phyloP scores from a whole-genome alignment of 2,888 invertebrate species.

The Drosophila mettleri region DNA sequence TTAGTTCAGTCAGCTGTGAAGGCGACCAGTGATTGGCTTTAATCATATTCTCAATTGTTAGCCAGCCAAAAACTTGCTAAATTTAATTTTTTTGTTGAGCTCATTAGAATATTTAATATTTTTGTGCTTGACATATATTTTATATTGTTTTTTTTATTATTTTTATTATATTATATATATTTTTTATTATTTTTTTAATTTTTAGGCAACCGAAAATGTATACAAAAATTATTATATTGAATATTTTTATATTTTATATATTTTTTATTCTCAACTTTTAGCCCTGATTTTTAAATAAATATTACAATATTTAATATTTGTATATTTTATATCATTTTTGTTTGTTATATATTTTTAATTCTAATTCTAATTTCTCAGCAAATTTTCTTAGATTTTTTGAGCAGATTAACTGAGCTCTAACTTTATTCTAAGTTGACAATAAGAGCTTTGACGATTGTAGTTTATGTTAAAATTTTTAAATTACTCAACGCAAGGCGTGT shows the following conservation, averaged over 20 bases:
- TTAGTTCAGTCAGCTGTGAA: slow-evolving; percentile 42
- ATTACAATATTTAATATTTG: neutral
- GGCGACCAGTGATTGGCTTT: slow-evolving; percentile 16
- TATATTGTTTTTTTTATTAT: no score
- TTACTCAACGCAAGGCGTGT: no score
- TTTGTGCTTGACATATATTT: no score
- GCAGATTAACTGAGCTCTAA: neutral
- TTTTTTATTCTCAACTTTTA: no score
- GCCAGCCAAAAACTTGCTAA: neutral
- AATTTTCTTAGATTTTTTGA: neutral
- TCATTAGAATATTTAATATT: neutral
- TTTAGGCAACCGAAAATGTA: no score
- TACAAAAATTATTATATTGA: no score
- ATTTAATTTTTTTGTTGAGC: neutral
- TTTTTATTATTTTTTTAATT: neutral
- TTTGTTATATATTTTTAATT: no score
- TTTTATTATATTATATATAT: no score
- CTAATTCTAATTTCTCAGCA: no score
- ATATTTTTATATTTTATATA: no score
- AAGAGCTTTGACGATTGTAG: neutral
- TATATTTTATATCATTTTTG: no score
- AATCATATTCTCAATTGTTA: neutral
- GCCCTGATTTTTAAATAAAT: no score
- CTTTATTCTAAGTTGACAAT: neutral
- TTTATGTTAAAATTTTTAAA: neutral